Base-by-base conservation (phyloP, 2,113 vertebrate genomes). In the Mormyrus lacerda region DNA sequence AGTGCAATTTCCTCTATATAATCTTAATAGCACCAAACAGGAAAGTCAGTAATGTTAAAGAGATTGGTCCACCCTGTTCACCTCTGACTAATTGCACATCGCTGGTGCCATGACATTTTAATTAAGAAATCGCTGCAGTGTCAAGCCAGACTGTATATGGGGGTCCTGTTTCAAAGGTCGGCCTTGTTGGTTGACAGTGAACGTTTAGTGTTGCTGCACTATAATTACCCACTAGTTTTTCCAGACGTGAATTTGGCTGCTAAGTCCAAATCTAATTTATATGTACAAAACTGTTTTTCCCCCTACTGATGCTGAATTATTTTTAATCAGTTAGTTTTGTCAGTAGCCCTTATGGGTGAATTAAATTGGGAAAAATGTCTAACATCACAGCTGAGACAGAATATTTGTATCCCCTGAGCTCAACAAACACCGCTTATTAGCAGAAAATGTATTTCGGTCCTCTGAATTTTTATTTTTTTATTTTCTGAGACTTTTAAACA, bases 31-130 rank as follows among this genome's bases (percentile, higher is more conserved):
- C 51, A 35, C 39, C 58, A 87, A 79, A 82, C 45, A 82, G 48
- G 48, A 50, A 39, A 27, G 17, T 42, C 76, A 53, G 50, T 51
- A 45, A 55, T 79, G 88, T 51, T 79, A 50, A 73, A 47, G 42
- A 76, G 65, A 88, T 88, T 76, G 65, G 44, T 8, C 15, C 44
- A 76, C n/a, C 85, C 85, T 47, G 53, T 61, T 65, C 53, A 87
- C 51, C 35, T 44, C 55, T 3, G 55, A 87, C 35, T 61, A 24
- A 87, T 42, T 65, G 35, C 31, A 87, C 17, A 39, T 61, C 55
- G 19, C 53, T 87, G 51, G 48, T 51, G 48, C 27, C 31, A 35
- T 58, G 21, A 87, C 48, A 35, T 87, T 39, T 61, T 65, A 42
- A 65, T 87, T 61, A 87, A 87, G 87, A 65, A 50, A 61, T 87